Conservation (phyloP, 2,797 vertebrate species). For the Rhadinocentrus ornatus region DNA sequence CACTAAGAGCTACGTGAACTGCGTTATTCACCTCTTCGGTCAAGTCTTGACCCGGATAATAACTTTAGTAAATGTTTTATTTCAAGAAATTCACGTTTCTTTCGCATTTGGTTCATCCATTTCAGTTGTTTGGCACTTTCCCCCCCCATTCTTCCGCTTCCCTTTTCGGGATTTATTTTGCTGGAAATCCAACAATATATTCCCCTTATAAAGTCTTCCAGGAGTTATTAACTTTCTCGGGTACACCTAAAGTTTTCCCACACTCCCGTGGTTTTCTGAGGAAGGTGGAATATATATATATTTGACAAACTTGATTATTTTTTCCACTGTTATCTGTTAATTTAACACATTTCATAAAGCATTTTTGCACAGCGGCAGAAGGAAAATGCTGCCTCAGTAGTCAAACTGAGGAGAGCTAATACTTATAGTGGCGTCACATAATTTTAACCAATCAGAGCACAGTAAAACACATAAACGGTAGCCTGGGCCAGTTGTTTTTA, state of each 20-base stretch:
- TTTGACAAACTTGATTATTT: too few relatives aligned
- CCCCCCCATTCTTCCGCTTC: constrained; percentile 59
- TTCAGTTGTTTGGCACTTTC: neutral
- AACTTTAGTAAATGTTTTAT: neutral
- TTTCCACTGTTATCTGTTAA: neutral
- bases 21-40: neutral
- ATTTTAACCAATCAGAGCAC: constrained; percentile 48
- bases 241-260: neutral
- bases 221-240: neutral
- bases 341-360: rapidly evolving
- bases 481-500: neutral
- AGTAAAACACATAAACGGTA: neutral
- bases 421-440: rapidly evolving
- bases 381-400: neutral
- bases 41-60: neutral
- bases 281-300: neutral
- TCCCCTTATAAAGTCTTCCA: neutral
- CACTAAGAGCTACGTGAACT: neutral
- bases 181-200: rapidly evolving
- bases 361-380: rapidly evolving
- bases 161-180: constrained; percentile 72
- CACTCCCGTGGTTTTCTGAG: neutral
- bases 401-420: rapidly evolving
- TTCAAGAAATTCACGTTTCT: neutral
- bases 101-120: neutral